phyloP scores from a whole-genome alignment of 1,140 invertebrate genomes.

The Drosophila equinoxialis region DNA sequence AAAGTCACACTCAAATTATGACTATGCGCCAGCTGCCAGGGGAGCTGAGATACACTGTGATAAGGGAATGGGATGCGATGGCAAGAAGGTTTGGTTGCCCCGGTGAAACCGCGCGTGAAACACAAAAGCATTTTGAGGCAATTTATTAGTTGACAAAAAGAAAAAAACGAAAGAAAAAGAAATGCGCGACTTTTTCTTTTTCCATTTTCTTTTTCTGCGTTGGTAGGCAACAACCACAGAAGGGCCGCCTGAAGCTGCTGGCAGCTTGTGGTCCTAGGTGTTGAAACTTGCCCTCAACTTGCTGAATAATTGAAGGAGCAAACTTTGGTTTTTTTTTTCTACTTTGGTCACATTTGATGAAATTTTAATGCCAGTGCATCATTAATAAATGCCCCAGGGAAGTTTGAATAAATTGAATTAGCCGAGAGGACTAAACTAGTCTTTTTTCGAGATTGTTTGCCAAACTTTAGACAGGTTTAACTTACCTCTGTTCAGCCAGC shows the following conservation, averaged over 20 bases:
- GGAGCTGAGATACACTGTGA: slow-evolving; percentile 17
- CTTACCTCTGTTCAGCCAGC: background rate
- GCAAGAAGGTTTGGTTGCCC: slow-evolving; percentile 51
- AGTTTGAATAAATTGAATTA: slow-evolving; percentile 68
- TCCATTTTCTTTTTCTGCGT: slow-evolving; percentile 29
- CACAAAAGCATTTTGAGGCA: slow-evolving; percentile 75
- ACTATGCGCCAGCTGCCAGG: slow-evolving; percentile 58
- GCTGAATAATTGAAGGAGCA: slow-evolving; percentile 66
- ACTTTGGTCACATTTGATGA: slow-evolving; percentile 63
- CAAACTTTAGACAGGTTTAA: slow-evolving; percentile 60
- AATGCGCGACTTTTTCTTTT: slow-evolving; percentile 53
- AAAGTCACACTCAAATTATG: slow-evolving; percentile 78
- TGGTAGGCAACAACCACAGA: slow-evolving; percentile 11
- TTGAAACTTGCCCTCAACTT: slow-evolving; percentile 73
- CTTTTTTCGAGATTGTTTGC: slow-evolving; percentile 52
- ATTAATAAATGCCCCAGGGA: slow-evolving; percentile 68
- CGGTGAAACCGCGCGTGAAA: slow-evolving; percentile 77
- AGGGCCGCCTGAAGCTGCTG: slow-evolving; percentile 10
- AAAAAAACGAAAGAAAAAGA: slow-evolving; percentile 44
- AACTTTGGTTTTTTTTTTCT: slow-evolving; percentile 49
- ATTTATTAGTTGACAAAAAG: slow-evolving; percentile 71
- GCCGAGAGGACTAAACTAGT: slow-evolving; percentile 42
- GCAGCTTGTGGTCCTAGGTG: slow-evolving; percentile 52
- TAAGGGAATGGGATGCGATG: slow-evolving; percentile 1
- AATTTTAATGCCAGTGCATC: slow-evolving; percentile 75